phyloP scores from a whole-genome alignment of 2,797 vertebrate species.

The Tenualosa thibaudeaui region DNA sequence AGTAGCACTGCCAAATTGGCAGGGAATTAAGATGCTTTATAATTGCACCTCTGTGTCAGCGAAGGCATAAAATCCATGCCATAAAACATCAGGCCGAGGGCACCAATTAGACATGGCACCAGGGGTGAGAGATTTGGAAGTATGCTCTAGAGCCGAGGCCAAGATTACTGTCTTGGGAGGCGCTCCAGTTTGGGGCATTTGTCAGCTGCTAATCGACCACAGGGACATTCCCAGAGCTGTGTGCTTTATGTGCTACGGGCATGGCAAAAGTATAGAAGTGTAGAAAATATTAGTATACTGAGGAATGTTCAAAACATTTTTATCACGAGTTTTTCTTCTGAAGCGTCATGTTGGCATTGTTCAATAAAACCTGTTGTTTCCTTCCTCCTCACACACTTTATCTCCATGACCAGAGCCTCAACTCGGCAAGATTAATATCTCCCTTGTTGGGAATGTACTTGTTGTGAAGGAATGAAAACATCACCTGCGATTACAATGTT shows the following conservation, averaged over 20 bases:
- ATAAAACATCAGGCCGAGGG: conserved; percentile 56
- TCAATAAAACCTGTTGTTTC: not conserved
- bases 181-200: not conserved
- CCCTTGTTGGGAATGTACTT: not conserved
- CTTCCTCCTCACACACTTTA: not conserved
- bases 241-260: not conserved
- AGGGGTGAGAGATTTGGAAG: conserved; percentile 39
- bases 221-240: not conserved
- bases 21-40: conserved; percentile 60
- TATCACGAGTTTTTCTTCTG: not conserved
- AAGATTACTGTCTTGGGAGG: conserved; percentile 36
- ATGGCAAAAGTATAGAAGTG: not conserved
- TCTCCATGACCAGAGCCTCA: not conserved
- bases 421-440: not conserved
- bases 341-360: not conserved
- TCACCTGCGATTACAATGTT: not conserved
- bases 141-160: conserved; percentile 37
- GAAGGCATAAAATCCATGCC: conserved; percentile 63
- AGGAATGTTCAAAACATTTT: not conserved
- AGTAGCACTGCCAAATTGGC: conserved; percentile 53
- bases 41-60: conserved; percentile 58
- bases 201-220: conserved; percentile 3
- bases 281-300: not conserved
- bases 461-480: not conserved
- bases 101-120: conserved; percentile 58